phyloP scores from a whole-genome alignment of 2,113 vertebrate genomes.

The Labrus mixtus region DNA sequence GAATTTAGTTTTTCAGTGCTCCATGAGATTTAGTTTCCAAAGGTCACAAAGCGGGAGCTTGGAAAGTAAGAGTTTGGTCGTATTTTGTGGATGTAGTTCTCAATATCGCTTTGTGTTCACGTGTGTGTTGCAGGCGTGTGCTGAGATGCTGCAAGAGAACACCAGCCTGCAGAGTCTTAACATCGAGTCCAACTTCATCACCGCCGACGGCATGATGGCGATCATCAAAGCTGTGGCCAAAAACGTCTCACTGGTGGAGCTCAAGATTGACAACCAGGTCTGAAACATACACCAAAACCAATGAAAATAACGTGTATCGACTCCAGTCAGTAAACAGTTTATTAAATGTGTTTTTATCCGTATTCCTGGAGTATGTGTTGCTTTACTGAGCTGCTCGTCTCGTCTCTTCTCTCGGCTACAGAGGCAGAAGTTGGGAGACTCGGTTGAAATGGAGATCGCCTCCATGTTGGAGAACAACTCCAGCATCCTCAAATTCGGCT shows the following conservation, averaged over 20 bases:
- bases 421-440: conserved; percentile 93
- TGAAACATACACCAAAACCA: background rate
- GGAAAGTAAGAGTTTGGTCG: background rate
- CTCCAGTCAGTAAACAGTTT: too few species aligned
- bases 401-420: conserved; percentile 48
- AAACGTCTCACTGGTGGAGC: conserved; percentile 87
- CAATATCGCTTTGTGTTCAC: background rate
- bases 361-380: too few species aligned
- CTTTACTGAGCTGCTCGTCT: background rate
- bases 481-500: conserved; percentile 91
- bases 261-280: conserved; percentile 96
- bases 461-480: conserved; percentile 92
- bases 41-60: background rate
- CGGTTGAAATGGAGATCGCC: conserved; percentile 96
- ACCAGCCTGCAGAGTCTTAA: conserved; percentile 92
- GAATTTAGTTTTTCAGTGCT: background rate
- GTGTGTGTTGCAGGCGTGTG: conserved; percentile 85
- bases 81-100: background rate
- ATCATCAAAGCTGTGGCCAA: conserved; percentile 88
- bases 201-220: conserved; percentile 89
- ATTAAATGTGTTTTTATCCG: too few species aligned
- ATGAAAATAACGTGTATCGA: too few species aligned
- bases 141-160: conserved; percentile 94
- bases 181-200: conserved; percentile 98
- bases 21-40: background rate